Percentiles rank a stretch among this genome's conserved stretches.
These are phyloP conservation scores for Natrix natrix DNA, from an alignment of 2,797 vertebrate genomes.

Conservation along the genomic window DNA sequence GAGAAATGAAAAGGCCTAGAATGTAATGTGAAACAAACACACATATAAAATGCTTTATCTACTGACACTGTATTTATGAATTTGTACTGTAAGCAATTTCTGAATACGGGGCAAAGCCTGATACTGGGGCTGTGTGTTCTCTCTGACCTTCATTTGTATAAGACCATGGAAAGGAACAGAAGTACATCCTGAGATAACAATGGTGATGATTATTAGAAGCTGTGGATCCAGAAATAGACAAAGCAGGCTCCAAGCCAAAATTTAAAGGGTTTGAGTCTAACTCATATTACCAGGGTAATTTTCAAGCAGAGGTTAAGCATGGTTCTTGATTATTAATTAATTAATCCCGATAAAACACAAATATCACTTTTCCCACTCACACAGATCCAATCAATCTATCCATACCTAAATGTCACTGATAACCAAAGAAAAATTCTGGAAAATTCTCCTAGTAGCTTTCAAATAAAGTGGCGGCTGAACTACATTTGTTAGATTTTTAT, in stretches of 20 bases:
- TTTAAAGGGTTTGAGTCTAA: not conserved
- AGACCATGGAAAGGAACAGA: not conserved
- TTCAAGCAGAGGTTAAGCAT: not conserved
- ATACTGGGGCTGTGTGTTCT: not conserved
- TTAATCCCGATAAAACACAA: not conserved
- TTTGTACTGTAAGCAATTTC: not conserved
- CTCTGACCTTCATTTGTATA: not conserved
- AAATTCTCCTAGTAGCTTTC: not conserved
- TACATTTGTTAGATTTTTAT: not conserved
- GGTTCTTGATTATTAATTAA: not conserved
- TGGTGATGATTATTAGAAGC: not conserved
- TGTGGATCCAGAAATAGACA: not conserved
- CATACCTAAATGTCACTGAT: not conserved
- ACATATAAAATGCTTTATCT: not conserved
- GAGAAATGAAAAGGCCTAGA: not conserved
- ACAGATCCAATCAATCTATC: not conserved
- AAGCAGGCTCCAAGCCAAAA: not conserved
- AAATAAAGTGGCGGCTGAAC: not conserved
- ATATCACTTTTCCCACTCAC: not conserved
- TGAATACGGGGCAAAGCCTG: not conserved
- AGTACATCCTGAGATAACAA: not conserved
- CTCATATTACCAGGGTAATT: not conserved
- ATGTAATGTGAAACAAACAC: not conserved
- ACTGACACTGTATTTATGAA: not conserved
- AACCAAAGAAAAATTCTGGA: not conserved